Conservation (phyloP, 2,113 vertebrate genomes). For the Pantherophis guttatus region DNA sequence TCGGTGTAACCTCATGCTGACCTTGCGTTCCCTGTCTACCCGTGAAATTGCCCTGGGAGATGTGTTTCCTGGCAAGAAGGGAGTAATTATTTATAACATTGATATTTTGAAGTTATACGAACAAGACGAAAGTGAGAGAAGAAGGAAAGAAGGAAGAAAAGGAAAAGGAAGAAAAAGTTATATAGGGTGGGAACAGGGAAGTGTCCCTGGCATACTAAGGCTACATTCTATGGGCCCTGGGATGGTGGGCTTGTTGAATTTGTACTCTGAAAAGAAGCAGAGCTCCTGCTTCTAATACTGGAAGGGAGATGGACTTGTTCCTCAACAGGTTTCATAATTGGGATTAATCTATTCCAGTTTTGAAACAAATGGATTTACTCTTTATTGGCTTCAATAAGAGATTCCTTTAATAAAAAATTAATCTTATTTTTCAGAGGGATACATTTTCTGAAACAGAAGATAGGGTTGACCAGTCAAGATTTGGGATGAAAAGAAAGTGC, state of each 20-base stretch:
- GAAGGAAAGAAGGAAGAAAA: rapidly evolving
- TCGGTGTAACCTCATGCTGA: constrained; percentile 95
- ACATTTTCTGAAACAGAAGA: not conserved
- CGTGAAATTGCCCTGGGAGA: constrained; percentile 95
- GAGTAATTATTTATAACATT: not conserved
- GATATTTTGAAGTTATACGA: not conserved
- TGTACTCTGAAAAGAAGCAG: not conserved
- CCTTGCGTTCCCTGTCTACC: constrained; percentile 94
- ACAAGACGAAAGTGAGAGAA: not conserved
- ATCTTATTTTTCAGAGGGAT: not conserved
- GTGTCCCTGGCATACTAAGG: not conserved
- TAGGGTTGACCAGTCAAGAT: not conserved
- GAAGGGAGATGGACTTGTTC: not conserved
- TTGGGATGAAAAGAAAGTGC: not conserved
- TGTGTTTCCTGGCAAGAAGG: constrained; percentile 80
- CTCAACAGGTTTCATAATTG: not conserved
- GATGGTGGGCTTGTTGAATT: not conserved
- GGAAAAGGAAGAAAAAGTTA: not conserved
- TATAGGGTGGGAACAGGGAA: not conserved
- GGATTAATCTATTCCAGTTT: not conserved
- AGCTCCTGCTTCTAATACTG: not conserved
- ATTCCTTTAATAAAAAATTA: not conserved
- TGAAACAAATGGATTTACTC: not conserved
- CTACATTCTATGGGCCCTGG: not conserved
- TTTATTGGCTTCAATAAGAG: not conserved